Base-by-base conservation (phyloP, 2,113 vertebrate species). In the Thunnus thynnus region DNA sequence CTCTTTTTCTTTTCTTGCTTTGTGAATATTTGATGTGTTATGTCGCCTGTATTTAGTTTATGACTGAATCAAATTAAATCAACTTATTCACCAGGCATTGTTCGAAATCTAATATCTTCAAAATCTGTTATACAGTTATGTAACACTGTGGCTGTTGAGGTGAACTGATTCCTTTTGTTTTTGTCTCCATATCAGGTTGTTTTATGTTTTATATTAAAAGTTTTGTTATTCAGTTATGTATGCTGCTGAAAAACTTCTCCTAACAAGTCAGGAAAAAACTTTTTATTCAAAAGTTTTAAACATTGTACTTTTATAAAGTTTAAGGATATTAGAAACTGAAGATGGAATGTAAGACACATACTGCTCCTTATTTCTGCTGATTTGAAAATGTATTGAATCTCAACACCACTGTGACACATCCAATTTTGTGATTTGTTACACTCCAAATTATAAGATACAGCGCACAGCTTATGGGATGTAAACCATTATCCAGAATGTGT, bases 401-500 rank as follows among this genome's bases (percentile, higher is more conserved):
- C 14, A 62, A 56, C 63, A n/a, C 18, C 10, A 30, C 62, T 14
- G 70, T 60, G 65, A 72, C 76, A 27, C 64, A n/a, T 73, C 51
- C 47, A 67, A 77, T 71, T 72, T 46, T 62, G 32, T 60, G 30
- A 71, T 84, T 71, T 65, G 61, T 73, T 25, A 3, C 54, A 32
- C 56, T 44, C 8, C 12, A 2, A 20, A 20, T 16, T 16, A 8
- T 68, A 56, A 47, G 22, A 58, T 32, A 22, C 12, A 22, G 11
- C 14, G 3, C 9, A 46, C 16, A 56, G 60, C 30, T 22, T 8
- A 48, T 3, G 30, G 44, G 10, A 27, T 50, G 18, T n/a, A 69
- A 66, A 27, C 46, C 51, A 1, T 80, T 88, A 84, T 67, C 74
- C 86, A 79, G 25, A 80, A 85, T 75, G 22, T 71, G 71, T 72